phyloP scores from a whole-genome alignment of 2,888 invertebrate species.

The Cheilosia impressa region DNA sequence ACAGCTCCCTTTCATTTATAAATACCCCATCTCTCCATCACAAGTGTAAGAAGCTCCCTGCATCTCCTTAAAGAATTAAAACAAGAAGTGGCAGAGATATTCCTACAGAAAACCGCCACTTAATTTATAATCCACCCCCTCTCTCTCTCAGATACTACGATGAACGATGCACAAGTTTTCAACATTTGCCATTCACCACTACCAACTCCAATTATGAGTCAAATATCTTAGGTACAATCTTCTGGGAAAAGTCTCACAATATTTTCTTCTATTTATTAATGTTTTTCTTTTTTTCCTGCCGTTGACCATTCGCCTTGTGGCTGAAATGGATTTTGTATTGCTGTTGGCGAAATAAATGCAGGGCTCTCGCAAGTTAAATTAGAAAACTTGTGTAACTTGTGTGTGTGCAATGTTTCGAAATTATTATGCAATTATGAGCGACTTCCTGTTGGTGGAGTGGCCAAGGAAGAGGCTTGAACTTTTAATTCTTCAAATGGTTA shows the following conservation, averaged over 20 bases:
- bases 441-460: background rate
- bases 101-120: background rate
- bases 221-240: background rate
- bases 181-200: background rate
- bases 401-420: constrained; percentile 27
- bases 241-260: background rate
- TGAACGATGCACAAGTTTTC: background rate
- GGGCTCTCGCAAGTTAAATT: constrained; percentile 31
- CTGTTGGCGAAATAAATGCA: constrained; percentile 22
- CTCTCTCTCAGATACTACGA: background rate
- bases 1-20: too few relatives aligned
- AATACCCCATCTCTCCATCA: background rate
- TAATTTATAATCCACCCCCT: background rate
- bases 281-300: background rate
- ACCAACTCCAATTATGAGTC: background rate
- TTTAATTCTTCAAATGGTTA: background rate
- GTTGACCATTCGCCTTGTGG: background rate
- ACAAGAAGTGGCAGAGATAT: background rate
- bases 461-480: background rate
- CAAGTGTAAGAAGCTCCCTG: too few relatives aligned
- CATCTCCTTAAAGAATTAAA: background rate
- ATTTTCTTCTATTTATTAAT: background rate
- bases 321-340: constrained; percentile 11
- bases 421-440: constrained; percentile 21
- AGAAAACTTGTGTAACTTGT: constrained; percentile 20